A percentile compares a stretch with the other conserved stretches of the same genome.
These are phyloP conservation scores for Hippocampus kuda DNA, from an alignment of 2,797 vertebrate genomes.

Conservation along the genomic window DNA sequence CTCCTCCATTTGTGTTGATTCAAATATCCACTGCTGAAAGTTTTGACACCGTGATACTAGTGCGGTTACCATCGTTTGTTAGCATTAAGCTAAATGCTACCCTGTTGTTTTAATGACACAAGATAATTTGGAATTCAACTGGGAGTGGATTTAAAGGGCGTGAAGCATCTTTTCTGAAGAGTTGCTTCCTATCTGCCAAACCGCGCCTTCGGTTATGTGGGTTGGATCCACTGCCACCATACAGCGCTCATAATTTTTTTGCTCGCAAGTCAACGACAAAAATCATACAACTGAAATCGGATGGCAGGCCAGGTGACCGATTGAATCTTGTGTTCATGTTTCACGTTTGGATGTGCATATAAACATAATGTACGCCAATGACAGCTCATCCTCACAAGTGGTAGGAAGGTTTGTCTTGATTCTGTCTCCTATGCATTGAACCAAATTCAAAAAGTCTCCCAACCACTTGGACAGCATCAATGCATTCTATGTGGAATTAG, in stretches of 20 bases:
- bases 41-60: too few species aligned
- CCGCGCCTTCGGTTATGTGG: too few species aligned
- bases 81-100: too few species aligned
- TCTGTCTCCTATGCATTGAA: background rate
- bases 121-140: too few species aligned
- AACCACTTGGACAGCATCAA: background rate
- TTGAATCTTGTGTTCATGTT: conserved; percentile 27
- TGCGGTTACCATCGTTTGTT: too few species aligned
- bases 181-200: too few species aligned
- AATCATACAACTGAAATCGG: conserved; percentile 21
- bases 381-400: background rate
- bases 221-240: conserved; percentile 11
- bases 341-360: conserved; percentile 12
- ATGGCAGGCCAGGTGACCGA: conserved; percentile 43
- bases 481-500: background rate
- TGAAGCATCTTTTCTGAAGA: too few species aligned
- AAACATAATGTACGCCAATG: background rate
- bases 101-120: too few species aligned
- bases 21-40: too few species aligned
- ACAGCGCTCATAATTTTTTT: conserved; percentile 8
- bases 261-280: background rate
- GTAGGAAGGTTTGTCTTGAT: background rate
- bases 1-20: too few species aligned
- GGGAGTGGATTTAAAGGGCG: too few species aligned
- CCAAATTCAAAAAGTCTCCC: background rate